A percentile compares a stretch with the other conserved stretches of the same genome.
Conservation (phyloP, 1,140 invertebrate species). For the Triops cancriformis region DNA sequence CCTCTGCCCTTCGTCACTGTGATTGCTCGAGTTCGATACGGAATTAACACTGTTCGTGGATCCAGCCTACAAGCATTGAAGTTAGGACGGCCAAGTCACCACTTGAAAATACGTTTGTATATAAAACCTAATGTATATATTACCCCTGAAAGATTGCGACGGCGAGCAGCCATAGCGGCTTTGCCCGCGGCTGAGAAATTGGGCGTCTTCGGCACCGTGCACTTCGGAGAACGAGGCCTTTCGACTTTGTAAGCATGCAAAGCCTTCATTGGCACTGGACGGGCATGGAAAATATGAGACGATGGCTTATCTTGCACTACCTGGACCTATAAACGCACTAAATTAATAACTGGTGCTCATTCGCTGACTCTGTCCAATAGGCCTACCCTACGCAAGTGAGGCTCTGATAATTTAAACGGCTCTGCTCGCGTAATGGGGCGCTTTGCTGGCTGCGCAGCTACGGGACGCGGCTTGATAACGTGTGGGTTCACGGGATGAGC, state of each 20-base stretch:
- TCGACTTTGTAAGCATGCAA: background rate
- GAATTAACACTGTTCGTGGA: conserved; percentile 9
- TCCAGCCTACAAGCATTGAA: background rate
- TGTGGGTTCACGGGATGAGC: background rate
- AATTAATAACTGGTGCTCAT: background rate
- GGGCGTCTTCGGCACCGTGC: conserved; percentile 12
- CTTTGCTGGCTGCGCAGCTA: background rate
- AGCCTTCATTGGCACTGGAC: conserved; percentile 11
- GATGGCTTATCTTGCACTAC: background rate
- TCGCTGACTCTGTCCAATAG: background rate
- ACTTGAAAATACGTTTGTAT: background rate
- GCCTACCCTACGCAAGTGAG: background rate
- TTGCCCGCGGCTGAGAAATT: conserved; percentile 20
- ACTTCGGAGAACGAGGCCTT: background rate
- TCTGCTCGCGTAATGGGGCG: background rate
- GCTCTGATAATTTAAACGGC: conserved; percentile 15
- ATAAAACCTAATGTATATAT: background rate
- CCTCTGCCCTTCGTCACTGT: background rate
- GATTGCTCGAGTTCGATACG: background rate
- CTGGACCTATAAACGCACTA: background rate
- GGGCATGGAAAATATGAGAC: conserved; percentile 14
- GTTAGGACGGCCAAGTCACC: background rate
- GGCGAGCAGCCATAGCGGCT: conserved; percentile 9
- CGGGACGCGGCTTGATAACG: background rate
- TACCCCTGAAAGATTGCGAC: conserved; percentile 15